Conservation (phyloP, 2,888 invertebrate species). For the Argyresthia goedartella region DNA sequence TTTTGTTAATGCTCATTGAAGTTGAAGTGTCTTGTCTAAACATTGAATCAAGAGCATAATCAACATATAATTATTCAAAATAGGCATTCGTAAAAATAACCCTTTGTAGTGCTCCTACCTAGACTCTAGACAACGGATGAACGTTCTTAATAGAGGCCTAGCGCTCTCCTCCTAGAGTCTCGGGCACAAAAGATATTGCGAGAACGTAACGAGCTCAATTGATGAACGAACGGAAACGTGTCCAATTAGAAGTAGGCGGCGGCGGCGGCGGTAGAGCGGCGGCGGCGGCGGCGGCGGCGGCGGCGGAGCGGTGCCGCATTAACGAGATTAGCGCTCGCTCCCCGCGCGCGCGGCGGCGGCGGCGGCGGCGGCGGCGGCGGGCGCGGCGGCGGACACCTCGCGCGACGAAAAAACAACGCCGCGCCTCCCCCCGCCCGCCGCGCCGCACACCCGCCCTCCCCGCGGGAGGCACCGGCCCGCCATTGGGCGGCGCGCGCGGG, state of each 20-base stretch:
- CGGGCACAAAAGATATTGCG: constrained; percentile 53
- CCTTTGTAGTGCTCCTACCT: too few species aligned
- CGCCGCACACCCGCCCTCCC: constrained; percentile 18
- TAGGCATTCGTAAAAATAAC: too few species aligned
- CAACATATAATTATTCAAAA: too few species aligned
- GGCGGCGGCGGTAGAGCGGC: constrained; percentile 36
- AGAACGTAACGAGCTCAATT: constrained; percentile 66
- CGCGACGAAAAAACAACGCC: constrained; percentile 61
- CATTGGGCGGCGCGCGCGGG: constrained; percentile 53
- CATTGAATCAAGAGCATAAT: too few species aligned
- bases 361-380: constrained; percentile 36
- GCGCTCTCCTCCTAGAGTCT: constrained; percentile 13
- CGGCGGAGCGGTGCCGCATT: constrained; percentile 49
- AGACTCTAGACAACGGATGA: constrained; percentile 4
- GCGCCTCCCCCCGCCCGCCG: constrained; percentile 48
- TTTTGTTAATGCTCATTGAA: too few species aligned
- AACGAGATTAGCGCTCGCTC: constrained; percentile 58
- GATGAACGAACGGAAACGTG: constrained; percentile 68
- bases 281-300: constrained; percentile 16
- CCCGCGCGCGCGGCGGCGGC: constrained; percentile 25
- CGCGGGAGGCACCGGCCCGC: constrained; percentile 38
- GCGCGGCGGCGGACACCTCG: constrained; percentile 60
- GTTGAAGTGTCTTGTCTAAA: too few species aligned
- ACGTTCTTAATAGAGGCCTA: constrained; percentile 4
- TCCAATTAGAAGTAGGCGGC: constrained; percentile 68